A percentile compares a stretch with the other conserved stretches of the same genome.
These are phyloP conservation scores for Drosophila parabipectinata DNA, from an alignment of 1,140 invertebrate genomes.

Conservation along the genomic window DNA sequence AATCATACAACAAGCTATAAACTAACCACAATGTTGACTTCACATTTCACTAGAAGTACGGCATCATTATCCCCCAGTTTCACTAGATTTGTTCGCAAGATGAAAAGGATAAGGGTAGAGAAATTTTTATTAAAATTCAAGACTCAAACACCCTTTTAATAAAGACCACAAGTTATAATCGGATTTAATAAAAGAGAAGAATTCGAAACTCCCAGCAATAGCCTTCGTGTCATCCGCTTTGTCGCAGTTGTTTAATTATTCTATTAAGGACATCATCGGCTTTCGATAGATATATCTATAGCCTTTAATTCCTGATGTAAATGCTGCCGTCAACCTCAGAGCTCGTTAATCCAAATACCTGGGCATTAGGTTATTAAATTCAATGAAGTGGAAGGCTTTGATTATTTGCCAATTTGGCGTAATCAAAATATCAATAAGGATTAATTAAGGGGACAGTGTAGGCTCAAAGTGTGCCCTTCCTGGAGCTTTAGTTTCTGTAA, in stretches of 20 bases:
- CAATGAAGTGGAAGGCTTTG: constrained; percentile 22
- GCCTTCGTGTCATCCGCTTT: no score
- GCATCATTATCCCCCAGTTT: background rate
- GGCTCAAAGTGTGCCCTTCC: background rate
- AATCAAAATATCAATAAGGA: constrained; percentile 49
- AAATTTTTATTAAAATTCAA: background rate
- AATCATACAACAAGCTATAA: constrained; percentile 34
- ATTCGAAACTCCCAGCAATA: no score
- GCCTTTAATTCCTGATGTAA: background rate
- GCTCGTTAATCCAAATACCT: constrained; percentile 1
- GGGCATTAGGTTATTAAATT: constrained; percentile 24
- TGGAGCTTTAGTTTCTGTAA: background rate
- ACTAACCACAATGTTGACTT: constrained; percentile 7
- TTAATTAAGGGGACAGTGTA: constrained; percentile 18
- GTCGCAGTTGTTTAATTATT: background rate
- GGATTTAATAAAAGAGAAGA: background rate
- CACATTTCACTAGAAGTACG: constrained; percentile 13
- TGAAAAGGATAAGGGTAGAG: background rate
- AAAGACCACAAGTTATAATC: background rate
- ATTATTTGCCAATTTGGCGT: constrained; percentile 31
- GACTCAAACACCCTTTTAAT: background rate
- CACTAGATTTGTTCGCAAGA: background rate
- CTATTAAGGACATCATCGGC: background rate
- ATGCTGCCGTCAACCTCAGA: background rate
- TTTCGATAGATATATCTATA: background rate